Evolutionary conservation across 2,888 invertebrate species (phyloP), one percentile per base, ranked within the genome.

Genomic region (Galeruca laticollis): DNA sequence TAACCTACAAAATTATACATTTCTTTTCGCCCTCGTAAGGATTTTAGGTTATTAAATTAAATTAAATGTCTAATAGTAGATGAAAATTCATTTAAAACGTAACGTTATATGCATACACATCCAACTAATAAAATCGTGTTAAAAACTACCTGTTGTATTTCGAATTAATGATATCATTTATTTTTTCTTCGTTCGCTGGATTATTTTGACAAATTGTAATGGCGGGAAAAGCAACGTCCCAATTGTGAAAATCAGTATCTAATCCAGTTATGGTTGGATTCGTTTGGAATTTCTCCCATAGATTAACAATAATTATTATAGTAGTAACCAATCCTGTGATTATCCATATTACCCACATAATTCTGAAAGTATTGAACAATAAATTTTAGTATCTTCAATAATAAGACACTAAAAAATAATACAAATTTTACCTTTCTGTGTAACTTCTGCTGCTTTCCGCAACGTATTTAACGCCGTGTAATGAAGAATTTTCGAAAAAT

Each of bases 241-340:
- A 93, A 80, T 91, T 93, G 81, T 93, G 93, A 80, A 93, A 93
- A 84, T 93, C 93, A 0, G 93, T 93, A 81, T 94, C 93, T 78
- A 94, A 87, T 52, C 92, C 92, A 35, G 93, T 94, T 64, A 94
- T 92, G 0, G 94, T 94, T 4, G 94, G 94, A 86, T 93, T 93
- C 0, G 93, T 93, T 87, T 93, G 93, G 83, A 94, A 94, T 83
- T 93, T 94, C 78, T 92, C 91, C 93, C 94, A 93, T 35, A 94
- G 86, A 79, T 92, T 93, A 56, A 91, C 88, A 62, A 94, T 94
- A 71, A 94, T 93, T 51, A 92, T 90, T 73, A 91, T 87, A 0
- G 93, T 92, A 0, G 93, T 90, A 0, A 92, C 88, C 0, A 92
- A 88, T 0, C 94, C 93, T 51, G 84, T 80, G 8, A 89, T 87